phyloP scores from a whole-genome alignment of 2,888 invertebrate species.

The Cerceris ruficornis region DNA sequence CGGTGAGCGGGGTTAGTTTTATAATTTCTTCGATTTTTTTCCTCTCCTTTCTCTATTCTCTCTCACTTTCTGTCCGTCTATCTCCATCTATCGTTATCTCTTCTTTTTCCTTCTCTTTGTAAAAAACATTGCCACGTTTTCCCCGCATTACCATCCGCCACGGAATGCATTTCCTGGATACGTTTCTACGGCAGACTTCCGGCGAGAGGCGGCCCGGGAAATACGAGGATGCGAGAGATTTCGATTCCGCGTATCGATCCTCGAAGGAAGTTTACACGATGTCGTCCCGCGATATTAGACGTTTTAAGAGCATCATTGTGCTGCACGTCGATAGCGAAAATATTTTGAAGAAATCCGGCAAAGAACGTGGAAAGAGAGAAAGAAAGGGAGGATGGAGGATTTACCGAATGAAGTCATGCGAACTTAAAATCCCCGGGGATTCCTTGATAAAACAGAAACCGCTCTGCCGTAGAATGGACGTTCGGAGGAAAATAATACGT shows the following conservation, averaged over 20 bases:
- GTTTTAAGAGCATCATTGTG: slow-evolving; percentile 12
- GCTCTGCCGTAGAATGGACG: not conserved
- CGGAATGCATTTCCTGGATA: not conserved
- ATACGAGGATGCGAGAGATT: not conserved
- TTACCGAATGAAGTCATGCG: slow-evolving; percentile 36
- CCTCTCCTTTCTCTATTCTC: too few species aligned
- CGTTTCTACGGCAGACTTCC: not conserved
- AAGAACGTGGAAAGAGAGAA: slow-evolving; percentile 27
- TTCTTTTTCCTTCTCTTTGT: not conserved
- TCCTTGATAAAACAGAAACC: not conserved
- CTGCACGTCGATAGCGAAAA: slow-evolving; percentile 27
- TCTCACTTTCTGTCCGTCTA: too few species aligned
- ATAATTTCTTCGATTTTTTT: not conserved
- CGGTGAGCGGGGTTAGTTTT: not conserved
- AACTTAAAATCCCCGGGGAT: slow-evolving; percentile 29
- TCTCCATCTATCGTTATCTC: too few species aligned
- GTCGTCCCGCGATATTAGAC: slow-evolving; percentile 1
- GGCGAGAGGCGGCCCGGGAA: not conserved
- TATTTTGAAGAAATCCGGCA: slow-evolving; percentile 44
- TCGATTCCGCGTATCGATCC: slow-evolving; percentile 34
- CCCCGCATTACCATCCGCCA: not conserved
- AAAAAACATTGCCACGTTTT: not conserved
- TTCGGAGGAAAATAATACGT: slow-evolving; percentile 11
- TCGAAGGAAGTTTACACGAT: slow-evolving; percentile 26
- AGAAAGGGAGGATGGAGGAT: slow-evolving; percentile 14